Evolutionary conservation across 2,888 invertebrate genomes (phyloP).

Genomic region (Urechis unicinctus): DNA sequence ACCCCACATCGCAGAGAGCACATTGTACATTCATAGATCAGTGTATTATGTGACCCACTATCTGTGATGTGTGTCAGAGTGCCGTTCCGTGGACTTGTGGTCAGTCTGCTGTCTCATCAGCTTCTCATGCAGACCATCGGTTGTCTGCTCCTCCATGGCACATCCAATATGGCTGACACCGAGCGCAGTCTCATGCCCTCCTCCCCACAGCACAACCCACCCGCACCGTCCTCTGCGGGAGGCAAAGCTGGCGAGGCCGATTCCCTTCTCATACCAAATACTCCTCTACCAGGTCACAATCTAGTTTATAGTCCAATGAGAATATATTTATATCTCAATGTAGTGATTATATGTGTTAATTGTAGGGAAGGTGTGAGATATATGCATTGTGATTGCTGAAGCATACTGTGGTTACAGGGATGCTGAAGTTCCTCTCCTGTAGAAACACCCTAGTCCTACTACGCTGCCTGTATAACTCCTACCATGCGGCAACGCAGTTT

Average conservation of each 20-base stretch:
- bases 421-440: constrained; percentile 35
- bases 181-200: constrained; percentile 16
- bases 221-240: not conserved
- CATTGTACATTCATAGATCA: too few relatives aligned
- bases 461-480: constrained; percentile 66
- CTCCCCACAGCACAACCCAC: constrained; percentile 41
- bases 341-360: too few relatives aligned
- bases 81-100: constrained; percentile 78
- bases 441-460: constrained; percentile 34
- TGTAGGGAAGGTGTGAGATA: too few relatives aligned
- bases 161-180: constrained; percentile 40
- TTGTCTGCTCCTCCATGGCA: constrained; percentile 73
- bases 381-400: too few relatives aligned
- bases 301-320: too few relatives aligned
- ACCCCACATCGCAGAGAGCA: too few relatives aligned
- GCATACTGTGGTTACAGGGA: constrained; percentile 33
- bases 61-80: too few relatives aligned
- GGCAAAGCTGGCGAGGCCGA: too few relatives aligned
- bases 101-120: constrained; percentile 85
- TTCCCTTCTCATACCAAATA: constrained; percentile 12
- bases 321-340: too few relatives aligned
- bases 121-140: constrained; percentile 86
- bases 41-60: too few relatives aligned
- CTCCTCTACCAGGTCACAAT: constrained; percentile 15
- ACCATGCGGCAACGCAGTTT: constrained; percentile 75